Percentiles rank a stretch among this genome's conserved stretches.
Evolutionary conservation across 2,797 vertebrate species (phyloP).

Genomic region (Ctenosaura bakeri): DNA sequence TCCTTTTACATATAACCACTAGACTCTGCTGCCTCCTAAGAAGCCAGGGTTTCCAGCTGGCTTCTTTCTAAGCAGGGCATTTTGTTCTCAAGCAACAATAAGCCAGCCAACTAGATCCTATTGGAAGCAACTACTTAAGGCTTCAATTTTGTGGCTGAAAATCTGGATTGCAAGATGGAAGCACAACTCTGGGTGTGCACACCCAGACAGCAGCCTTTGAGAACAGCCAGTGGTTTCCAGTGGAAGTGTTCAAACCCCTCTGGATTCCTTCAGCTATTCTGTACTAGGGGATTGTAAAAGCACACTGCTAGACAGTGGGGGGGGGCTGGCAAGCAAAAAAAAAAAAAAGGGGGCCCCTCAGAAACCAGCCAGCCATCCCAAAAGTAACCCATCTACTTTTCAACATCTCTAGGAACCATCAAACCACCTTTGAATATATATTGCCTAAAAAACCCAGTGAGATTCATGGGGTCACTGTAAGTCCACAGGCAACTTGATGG

Average conservation of each 20-base stretch:
- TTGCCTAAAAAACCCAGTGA: too few relatives aligned
- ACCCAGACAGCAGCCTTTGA: not conserved
- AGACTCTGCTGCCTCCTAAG: not conserved
- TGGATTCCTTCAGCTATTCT: not conserved
- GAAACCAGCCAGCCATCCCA: not conserved
- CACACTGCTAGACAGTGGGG: not conserved
- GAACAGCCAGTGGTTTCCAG: conserved; percentile 4
- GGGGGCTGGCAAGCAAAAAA: not conserved
- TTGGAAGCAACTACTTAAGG: not conserved
- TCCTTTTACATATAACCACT: not conserved
- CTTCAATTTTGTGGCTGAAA: conserved; percentile 27
- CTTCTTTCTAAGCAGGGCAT: conserved; percentile 4
- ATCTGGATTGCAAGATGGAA: conserved; percentile 29
- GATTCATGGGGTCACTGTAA: too few relatives aligned
- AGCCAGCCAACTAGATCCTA: conserved; percentile 14
- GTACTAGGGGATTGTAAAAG: not conserved
- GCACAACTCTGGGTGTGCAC: not conserved
- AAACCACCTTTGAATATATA: too few relatives aligned
- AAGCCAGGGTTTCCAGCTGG: conserved; percentile 13
- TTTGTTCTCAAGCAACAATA: conserved; percentile 1
- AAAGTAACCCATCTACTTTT: not conserved
- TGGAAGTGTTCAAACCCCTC: not conserved
- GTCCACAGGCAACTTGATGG: too few relatives aligned
- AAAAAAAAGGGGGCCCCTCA: not conserved
- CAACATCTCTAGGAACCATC: too few relatives aligned